These are phyloP conservation scores for Fringilla coelebs DNA, from an alignment of 2,797 vertebrate genomes.

Conservation along the genomic window DNA sequence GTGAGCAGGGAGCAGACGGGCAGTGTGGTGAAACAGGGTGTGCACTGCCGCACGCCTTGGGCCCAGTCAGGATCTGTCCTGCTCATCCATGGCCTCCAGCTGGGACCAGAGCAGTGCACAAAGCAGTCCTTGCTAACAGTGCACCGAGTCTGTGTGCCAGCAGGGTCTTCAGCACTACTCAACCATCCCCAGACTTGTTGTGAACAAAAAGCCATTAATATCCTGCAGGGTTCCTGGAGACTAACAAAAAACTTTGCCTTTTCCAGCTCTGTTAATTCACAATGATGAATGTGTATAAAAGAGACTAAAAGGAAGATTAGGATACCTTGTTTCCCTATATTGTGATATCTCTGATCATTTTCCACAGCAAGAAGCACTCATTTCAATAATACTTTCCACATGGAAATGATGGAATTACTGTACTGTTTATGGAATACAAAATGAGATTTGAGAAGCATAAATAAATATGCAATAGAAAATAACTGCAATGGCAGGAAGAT, in stretches of 20 bases:
- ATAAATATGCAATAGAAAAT: conserved; percentile 38
- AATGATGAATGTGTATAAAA: background rate
- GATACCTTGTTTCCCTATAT: background rate
- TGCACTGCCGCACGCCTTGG: background rate
- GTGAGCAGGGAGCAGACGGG: background rate
- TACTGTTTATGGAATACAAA: conserved; percentile 24
- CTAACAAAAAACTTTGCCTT: background rate
- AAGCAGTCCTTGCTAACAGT: background rate
- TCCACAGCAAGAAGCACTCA: background rate
- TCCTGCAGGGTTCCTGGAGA: background rate
- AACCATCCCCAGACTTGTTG: background rate
- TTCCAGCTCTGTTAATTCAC: background rate
- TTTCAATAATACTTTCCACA: background rate
- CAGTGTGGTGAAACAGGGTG: background rate
- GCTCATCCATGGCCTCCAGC: fast-evolving
- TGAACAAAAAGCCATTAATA: background rate
- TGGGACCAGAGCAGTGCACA: background rate
- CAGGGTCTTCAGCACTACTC: background rate
- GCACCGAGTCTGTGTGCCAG: background rate
- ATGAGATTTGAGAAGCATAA: conserved; percentile 12
- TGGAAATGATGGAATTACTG: background rate
- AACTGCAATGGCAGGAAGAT: background rate
- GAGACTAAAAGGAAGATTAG: background rate
- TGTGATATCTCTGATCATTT: background rate
- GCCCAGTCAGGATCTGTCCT: background rate